Evolutionary conservation across 1,140 invertebrate genomes (phyloP).

Genomic region (Drosophila seguyi): DNA sequence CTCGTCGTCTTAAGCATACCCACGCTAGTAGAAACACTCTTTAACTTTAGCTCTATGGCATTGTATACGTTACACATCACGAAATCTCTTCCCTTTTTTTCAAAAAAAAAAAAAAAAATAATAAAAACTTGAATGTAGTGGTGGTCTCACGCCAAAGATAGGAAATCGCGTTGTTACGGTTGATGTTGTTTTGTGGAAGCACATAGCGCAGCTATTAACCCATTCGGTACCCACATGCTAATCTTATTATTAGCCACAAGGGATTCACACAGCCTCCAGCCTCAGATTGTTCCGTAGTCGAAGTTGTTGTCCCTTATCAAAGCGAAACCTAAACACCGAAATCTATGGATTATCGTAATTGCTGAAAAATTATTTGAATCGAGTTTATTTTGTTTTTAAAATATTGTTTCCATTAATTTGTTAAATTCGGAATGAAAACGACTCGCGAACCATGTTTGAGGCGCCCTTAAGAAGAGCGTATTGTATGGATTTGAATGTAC

Average conservation of each 20-base stretch:
- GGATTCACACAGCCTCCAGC: conserved; percentile 48
- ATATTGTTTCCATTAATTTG: conserved; percentile 19
- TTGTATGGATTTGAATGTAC: conserved; percentile 53
- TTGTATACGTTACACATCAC: conserved; percentile 71
- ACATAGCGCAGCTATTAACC: conserved; percentile 71
- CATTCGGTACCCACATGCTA: conserved; percentile 53
- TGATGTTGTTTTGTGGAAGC: conserved; percentile 54
- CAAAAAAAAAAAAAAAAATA: conserved; percentile 25
- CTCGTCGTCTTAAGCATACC: conserved; percentile 52
- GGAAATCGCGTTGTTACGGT: conserved; percentile 50
- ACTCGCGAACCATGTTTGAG: conserved; percentile 28
- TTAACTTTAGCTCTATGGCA: conserved; percentile 54
- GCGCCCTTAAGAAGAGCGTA: conserved; percentile 58
- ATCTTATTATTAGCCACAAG: conserved; percentile 60
- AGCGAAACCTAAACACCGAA: conserved; percentile 41
- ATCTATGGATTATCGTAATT: conserved; percentile 70
- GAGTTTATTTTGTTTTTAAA: conserved; percentile 10
- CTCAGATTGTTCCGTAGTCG: conserved; percentile 61
- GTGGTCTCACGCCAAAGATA: conserved; percentile 55
- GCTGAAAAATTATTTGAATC: conserved; percentile 68
- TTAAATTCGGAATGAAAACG: conserved; percentile 15
- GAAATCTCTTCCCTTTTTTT: conserved; percentile 45
- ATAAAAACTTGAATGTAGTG: conserved; percentile 64
- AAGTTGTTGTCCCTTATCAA: conserved; percentile 49
- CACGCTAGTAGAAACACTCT: conserved; percentile 38